Percentiles rank a stretch among this genome's conserved stretches.
Conservation (phyloP, 2,797 vertebrate species). For the Sebastes steindachneri region DNA sequence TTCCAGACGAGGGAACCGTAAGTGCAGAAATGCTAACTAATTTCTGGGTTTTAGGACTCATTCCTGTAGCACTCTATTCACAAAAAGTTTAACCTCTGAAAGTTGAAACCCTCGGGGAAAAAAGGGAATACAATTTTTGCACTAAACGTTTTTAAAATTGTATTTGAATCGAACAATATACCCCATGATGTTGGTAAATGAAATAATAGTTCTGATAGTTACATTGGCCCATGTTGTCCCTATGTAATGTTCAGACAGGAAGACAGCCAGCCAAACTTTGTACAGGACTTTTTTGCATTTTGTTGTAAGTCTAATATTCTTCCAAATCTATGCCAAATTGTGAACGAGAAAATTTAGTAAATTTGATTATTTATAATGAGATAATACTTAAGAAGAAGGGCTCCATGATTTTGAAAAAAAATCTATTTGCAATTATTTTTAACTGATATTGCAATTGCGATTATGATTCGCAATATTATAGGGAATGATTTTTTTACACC, state of each 20-base stretch:
- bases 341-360: neutral
- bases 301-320: neutral
- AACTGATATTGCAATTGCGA: too few relatives aligned
- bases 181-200: neutral
- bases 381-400: neutral
- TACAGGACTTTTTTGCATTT: neutral
- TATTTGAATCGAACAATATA: neutral
- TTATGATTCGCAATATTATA: too few relatives aligned
- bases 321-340: neutral
- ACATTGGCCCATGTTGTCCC: neutral
- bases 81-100: neutral
- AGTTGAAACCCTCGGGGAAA: neutral
- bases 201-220: neutral
- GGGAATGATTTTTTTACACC: too few relatives aligned
- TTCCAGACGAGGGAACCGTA: too few relatives aligned
- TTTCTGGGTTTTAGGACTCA: too few relatives aligned
- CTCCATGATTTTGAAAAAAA: too few relatives aligned
- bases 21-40: too few relatives aligned
- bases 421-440: too few relatives aligned
- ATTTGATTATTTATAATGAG: neutral
- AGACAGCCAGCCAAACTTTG: neutral
- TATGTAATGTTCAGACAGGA: neutral
- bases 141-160: neutral
- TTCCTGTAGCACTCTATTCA: neutral
- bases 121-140: neutral